Percentiles rank a stretch among this genome's conserved stretches.
phyloP scores from a whole-genome alignment of 2,797 vertebrate species.

The Champsocephalus gunnari region DNA sequence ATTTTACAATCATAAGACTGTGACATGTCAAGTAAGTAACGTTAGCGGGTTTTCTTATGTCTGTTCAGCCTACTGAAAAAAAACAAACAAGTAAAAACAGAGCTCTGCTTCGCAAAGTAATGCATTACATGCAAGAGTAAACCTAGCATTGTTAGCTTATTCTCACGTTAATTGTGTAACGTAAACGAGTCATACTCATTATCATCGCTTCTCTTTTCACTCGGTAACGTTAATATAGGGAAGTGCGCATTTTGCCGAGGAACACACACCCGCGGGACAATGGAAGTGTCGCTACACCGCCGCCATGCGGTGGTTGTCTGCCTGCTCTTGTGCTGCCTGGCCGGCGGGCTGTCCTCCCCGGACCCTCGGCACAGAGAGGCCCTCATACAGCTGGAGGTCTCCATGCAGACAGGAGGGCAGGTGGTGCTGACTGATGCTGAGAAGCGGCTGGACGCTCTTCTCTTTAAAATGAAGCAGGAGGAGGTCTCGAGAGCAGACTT shows the following conservation, averaged over 20 bases:
- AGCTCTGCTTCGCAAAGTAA: not conserved
- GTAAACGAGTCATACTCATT: not conserved
- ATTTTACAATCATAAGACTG: not conserved
- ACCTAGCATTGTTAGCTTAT: not conserved
- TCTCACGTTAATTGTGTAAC: not conserved
- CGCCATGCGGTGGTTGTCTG: slow-evolving; percentile 41
- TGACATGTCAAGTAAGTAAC: not conserved
- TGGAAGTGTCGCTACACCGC: slow-evolving; percentile 49
- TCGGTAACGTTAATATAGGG: not conserved
- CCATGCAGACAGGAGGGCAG: slow-evolving; percentile 80
- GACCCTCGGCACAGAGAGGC: slow-evolving; percentile 79
- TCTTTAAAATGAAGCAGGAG: slow-evolving; percentile 82
- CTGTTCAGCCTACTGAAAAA: not conserved
- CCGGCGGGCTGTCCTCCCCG: slow-evolving; percentile 52
- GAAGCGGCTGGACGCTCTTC: slow-evolving; percentile 75
- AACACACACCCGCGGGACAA: slow-evolving; percentile 5
- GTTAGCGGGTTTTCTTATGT: accelerated
- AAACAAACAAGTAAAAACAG: too few species aligned
- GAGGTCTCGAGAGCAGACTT: slow-evolving; percentile 81
- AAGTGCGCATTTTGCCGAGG: not conserved
- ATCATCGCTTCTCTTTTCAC: too few species aligned
- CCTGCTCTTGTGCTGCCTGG: slow-evolving; percentile 51
- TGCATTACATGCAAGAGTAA: not conserved
- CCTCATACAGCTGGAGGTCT: slow-evolving; percentile 79
- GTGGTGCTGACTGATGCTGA: slow-evolving; percentile 80